Evolutionary conservation across 2,797 vertebrate species (phyloP).

Genomic region (Acrossocheilus wenchowensis): DNA sequence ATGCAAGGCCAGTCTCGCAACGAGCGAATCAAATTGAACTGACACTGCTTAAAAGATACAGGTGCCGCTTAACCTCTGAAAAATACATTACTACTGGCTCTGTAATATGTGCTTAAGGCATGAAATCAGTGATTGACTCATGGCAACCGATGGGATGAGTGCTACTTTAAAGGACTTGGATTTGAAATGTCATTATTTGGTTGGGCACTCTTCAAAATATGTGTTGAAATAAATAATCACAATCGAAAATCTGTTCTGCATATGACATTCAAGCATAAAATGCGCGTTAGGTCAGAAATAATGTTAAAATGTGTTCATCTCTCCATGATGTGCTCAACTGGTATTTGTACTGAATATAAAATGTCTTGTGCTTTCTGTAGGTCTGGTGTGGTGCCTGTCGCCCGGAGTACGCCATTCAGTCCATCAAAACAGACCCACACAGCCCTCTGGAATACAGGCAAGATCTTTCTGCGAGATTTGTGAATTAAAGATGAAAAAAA

Average conservation of each 20-base stretch:
- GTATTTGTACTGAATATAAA: background rate
- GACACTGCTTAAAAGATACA: conserved; percentile 9
- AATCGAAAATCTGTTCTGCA: background rate
- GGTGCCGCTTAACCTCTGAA: conserved; percentile 7
- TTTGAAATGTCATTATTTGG: conserved; percentile 30
- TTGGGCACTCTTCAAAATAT: background rate
- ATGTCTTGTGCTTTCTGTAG: conserved; percentile 66
- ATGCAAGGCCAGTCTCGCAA: conserved; percentile 6
- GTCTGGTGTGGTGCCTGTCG: conserved; percentile 97
- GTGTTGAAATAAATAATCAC: background rate
- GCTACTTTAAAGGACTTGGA: background rate
- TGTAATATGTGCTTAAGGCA: conserved; percentile 19
- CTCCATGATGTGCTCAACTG: background rate
- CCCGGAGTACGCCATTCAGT: conserved; percentile 93
- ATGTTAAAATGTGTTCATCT: background rate
- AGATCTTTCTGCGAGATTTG: conserved; percentile 25
- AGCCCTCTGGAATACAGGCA: conserved; percentile 97
- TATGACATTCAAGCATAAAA: background rate
- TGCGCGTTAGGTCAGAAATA: background rate
- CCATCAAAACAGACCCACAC: conserved; percentile 95
- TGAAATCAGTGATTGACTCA: conserved; percentile 41
- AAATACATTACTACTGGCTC: conserved; percentile 26
- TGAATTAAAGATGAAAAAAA: background rate
- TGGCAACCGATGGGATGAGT: background rate
- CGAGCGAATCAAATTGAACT: conserved; percentile 34